Evolutionary conservation across 2,797 vertebrate species (phyloP), one percentile per base, ranked within the genome.

Genomic region (Sebastiscus albofasciatus): DNA sequence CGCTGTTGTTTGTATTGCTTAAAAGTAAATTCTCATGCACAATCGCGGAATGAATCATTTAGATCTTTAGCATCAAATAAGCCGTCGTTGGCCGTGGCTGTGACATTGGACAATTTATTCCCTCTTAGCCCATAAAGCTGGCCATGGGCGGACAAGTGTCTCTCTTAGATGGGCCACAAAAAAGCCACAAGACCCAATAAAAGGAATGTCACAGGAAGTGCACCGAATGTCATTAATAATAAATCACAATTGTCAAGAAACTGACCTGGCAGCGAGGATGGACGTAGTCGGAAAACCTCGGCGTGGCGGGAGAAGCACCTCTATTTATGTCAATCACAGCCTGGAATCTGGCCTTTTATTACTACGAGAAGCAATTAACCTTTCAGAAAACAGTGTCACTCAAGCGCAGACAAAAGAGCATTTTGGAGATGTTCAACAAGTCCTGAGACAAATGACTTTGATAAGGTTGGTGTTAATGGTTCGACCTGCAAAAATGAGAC

Each of bases 161-260:
- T 89, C 88, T 85, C 87, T 89, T 76, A 82, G 90, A 92, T 91
- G 90, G 87, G 88, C 92, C 94, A 86, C 93, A 94, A 95, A 95
- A 95, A 95, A 49, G 93, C 92, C 90, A 83, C 88, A 85, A 89
- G 93, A 93, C 92, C 92, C 93, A 92, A 95, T 96, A 95, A 96
- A 96, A 94, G 80, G 93, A 95, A 95, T 95, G 94, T 96, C 95
- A 95, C 92, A 92, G 92, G 90, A 95, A 95, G 93, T 94, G 93
- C 91, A 91, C 92, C 72, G 90, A 92, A 94, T 94, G 94, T 95
- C 95, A 95, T 95, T 94, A 95, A 95, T 95, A 95, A 96, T 95
- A 95, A 95, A 96, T 96, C 95, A 94, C 90, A 93, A 93, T 93
- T 93, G 92, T 96, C 92, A 90, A 49, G 91, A 94, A 95, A 88